Evolutionary conservation across 2,888 invertebrate genomes (phyloP).

Genomic region (Vesta saturnalis): DNA sequence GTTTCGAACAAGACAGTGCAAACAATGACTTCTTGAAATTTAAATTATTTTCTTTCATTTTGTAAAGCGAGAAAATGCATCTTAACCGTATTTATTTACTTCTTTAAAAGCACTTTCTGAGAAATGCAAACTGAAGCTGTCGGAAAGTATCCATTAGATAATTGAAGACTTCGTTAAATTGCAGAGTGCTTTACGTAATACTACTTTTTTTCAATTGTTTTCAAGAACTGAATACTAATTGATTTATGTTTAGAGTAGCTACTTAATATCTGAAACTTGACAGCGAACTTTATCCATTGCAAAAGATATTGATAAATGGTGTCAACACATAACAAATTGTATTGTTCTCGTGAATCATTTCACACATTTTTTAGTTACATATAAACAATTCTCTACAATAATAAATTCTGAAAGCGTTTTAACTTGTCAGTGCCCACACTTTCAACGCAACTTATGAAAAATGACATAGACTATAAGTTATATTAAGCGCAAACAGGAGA

Average conservation of each 20-base stretch:
- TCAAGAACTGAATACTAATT: neutral
- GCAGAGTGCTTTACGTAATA: no score
- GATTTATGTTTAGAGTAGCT: neutral
- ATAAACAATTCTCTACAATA: slow-evolving; percentile 26
- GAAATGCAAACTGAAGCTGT: neutral
- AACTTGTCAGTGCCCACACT: slow-evolving; percentile 30
- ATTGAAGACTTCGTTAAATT: neutral
- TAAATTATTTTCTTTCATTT: neutral
- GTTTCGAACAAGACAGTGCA: neutral
- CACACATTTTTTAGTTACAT: slow-evolving; percentile 17
- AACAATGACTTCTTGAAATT: neutral
- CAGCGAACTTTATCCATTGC: neutral
- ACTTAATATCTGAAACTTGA: no score
- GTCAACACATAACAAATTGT: neutral
- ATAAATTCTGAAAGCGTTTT: slow-evolving; percentile 27
- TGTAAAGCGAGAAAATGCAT: neutral
- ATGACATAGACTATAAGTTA: slow-evolving; percentile 32
- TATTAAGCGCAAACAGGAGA: slow-evolving; percentile 10
- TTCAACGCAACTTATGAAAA: slow-evolving; percentile 34
- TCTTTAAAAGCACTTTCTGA: neutral
- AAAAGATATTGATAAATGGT: neutral
- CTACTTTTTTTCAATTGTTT: neutral
- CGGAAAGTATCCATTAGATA: slow-evolving; percentile 1
- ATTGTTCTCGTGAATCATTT: slow-evolving; percentile 12
- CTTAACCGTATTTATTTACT: neutral